Percentiles rank a stretch among this genome's conserved stretches.
phyloP scores from a whole-genome alignment of 1,140 invertebrate genomes.

The Megathymus violae region DNA sequence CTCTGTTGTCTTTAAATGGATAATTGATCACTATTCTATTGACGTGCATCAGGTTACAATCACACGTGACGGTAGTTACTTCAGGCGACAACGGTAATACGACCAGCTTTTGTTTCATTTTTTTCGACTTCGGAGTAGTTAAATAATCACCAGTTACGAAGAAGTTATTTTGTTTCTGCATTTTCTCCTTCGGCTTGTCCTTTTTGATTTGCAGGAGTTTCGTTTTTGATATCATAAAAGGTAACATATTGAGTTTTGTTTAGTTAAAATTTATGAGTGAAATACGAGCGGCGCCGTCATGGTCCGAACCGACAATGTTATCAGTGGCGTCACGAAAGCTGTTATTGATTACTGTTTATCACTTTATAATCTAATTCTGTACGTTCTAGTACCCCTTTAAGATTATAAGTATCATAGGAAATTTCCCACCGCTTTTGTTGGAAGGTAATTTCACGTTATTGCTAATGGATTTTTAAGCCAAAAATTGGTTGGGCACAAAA shows the following conservation, averaged over 20 bases:
- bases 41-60: conserved; percentile 64
- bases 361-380: conserved; percentile 34
- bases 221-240: conserved; percentile 66
- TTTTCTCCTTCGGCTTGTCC: conserved; percentile 48
- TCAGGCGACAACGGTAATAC: conserved; percentile 45
- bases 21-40: conserved; percentile 67
- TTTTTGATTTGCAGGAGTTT: conserved; percentile 64
- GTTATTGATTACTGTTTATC: conserved; percentile 54
- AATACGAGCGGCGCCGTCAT: conserved; percentile 12
- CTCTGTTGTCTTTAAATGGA: conserved; percentile 59
- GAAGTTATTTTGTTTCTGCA: conserved; percentile 40
- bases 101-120: conserved; percentile 48
- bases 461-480: too few relatives aligned
- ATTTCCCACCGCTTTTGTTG: conserved; percentile 37
- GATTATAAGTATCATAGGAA: conserved; percentile 33
- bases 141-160: conserved; percentile 52
- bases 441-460: too few relatives aligned
- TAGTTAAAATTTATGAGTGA: neutral
- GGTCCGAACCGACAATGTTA: conserved; percentile 32
- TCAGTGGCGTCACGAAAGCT: conserved; percentile 39
- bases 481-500: too few relatives aligned
- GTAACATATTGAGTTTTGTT: conserved; percentile 52
- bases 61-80: conserved; percentile 44
- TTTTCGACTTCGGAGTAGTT: conserved; percentile 42
- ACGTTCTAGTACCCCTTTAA: conserved; percentile 57